Conservation (phyloP, 2,113 vertebrate species). For the Aramus guarauna region DNA sequence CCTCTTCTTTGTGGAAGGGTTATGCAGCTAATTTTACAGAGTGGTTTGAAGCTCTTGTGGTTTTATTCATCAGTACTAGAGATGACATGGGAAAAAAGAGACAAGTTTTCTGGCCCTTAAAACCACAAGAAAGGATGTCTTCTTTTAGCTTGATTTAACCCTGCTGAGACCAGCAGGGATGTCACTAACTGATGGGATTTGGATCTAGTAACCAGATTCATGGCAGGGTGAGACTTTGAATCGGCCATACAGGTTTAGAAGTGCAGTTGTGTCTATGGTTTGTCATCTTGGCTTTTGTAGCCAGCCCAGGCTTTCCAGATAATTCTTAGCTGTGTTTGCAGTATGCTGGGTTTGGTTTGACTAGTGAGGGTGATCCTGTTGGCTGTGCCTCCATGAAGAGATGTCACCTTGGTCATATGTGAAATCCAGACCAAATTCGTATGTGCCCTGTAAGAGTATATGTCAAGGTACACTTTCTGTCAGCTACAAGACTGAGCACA, state of each 20-base stretch:
- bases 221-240: neutral
- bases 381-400: neutral
- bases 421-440: neutral
- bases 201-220: neutral
- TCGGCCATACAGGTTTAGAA: neutral
- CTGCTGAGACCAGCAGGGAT: neutral
- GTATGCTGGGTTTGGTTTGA: neutral
- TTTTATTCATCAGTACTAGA: neutral
- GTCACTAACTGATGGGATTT: neutral
- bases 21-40: neutral
- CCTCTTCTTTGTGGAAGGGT: neutral
- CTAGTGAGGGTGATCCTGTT: neutral
- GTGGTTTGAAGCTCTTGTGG: neutral
- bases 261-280: neutral
- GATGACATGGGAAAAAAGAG: neutral
- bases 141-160: neutral
- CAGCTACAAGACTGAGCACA: rapidly evolving
- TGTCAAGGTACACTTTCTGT: neutral
- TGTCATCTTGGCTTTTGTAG: neutral
- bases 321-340: neutral
- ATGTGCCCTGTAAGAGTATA: too few species aligned
- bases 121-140: neutral
- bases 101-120: neutral
- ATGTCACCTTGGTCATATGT: neutral
- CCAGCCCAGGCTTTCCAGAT: neutral